Evolutionary conservation across 1,140 invertebrate species (phyloP).

Genomic region (Ceratosolen solmsi): DNA sequence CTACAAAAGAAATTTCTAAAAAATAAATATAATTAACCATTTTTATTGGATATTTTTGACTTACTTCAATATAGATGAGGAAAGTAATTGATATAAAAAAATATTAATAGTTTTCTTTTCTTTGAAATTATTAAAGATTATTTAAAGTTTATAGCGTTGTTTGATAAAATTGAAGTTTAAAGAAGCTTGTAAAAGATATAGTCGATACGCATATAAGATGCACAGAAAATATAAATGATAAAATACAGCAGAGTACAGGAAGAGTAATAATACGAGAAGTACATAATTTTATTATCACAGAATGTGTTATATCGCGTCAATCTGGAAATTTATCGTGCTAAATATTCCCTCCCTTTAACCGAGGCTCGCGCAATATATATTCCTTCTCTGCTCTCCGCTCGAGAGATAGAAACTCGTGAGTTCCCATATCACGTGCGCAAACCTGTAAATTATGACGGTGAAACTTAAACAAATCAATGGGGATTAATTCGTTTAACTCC

Average conservation of each 20-base stretch:
- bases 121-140: neutral
- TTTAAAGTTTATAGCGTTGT: neutral
- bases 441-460: constrained; percentile 47
- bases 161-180: constrained; percentile 54
- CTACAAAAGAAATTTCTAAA: too few species aligned
- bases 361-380: constrained; percentile 39
- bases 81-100: too few species aligned
- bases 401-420: constrained; percentile 41
- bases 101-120: too few species aligned
- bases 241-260: constrained; percentile 42
- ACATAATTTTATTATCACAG: constrained; percentile 46
- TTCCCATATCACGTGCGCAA: constrained; percentile 48
- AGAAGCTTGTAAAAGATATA: constrained; percentile 46
- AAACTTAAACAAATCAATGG: constrained; percentile 52
- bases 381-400: neutral
- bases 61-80: too few species aligned
- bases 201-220: constrained; percentile 13
- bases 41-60: too few species aligned
- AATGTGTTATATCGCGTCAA: constrained; percentile 60
- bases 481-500: constrained; percentile 49
- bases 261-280: constrained; percentile 52
- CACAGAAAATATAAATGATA: constrained; percentile 51
- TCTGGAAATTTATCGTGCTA: constrained; percentile 58
- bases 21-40: too few species aligned
- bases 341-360: constrained; percentile 51